phyloP scores from a whole-genome alignment of 2,797 vertebrate species.

The Gephyroberyx darwinii region DNA sequence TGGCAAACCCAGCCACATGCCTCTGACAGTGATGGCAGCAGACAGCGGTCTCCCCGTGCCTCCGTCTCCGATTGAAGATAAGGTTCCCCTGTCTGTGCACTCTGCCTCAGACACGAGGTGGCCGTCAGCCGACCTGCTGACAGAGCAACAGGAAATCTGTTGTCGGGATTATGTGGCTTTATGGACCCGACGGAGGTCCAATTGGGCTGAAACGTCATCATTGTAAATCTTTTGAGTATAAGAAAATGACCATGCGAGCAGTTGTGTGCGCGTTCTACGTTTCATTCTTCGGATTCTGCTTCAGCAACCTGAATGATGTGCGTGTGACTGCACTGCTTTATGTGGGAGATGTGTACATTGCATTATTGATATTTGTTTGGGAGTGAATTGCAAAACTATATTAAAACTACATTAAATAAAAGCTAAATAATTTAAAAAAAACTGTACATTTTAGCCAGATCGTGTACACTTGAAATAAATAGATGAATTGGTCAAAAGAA shows the following conservation, averaged over 20 bases:
- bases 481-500: background rate
- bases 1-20: background rate
- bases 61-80: background rate
- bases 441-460: background rate
- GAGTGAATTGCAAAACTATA: background rate
- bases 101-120: slow-evolving; percentile 8
- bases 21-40: slow-evolving; percentile 21
- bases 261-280: no score
- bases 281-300: no score
- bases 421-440: background rate
- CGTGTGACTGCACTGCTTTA: no score
- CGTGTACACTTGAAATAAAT: background rate
- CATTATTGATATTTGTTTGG: background rate
- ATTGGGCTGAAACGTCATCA: no score
- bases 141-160: slow-evolving; percentile 14
- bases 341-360: background rate
- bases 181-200: no score
- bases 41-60: slow-evolving; percentile 21
- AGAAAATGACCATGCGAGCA: no score
- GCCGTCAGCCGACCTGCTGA: slow-evolving; percentile 26
- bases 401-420: background rate
- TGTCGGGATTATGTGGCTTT: slow-evolving; percentile 22
- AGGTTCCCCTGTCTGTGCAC: background rate
- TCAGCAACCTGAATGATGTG: no score
- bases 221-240: no score